Conservation (phyloP, 2,113 vertebrate genomes). For the Lepidothrix coronata region DNA sequence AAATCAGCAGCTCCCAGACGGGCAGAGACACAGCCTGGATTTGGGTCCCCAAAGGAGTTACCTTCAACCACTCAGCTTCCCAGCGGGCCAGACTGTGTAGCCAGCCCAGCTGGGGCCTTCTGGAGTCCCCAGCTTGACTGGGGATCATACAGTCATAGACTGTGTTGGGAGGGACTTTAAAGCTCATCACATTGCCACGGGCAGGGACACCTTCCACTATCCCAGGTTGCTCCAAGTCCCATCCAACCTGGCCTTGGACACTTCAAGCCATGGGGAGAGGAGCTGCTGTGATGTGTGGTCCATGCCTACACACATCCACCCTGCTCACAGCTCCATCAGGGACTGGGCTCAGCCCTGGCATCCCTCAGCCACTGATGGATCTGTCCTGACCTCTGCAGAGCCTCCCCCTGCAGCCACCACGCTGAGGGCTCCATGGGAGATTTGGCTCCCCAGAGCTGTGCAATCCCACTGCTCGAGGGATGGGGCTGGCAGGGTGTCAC, state of each 20-base stretch:
- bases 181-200: neutral
- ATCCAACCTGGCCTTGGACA: neutral
- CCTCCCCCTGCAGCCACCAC: accelerated
- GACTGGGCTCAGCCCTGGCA: neutral
- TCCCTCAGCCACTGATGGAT: accelerated
- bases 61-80: neutral
- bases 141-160: neutral
- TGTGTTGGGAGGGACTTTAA: neutral
- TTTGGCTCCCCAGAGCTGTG: accelerated
- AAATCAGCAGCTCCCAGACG: neutral
- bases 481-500: neutral
- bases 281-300: neutral
- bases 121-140: neutral
- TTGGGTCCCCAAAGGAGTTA: neutral
- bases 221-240: neutral
- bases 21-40: neutral
- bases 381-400: neutral
- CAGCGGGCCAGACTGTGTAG: accelerated
- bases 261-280: neutral
- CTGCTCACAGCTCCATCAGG: accelerated
- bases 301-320: neutral
- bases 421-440: neutral
- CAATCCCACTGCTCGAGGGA: neutral
- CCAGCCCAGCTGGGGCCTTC: neutral
- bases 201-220: neutral